These are phyloP conservation scores for Triops longicaudatus DNA, from an alignment of 1,140 invertebrate genomes.

Conservation along the genomic window DNA sequence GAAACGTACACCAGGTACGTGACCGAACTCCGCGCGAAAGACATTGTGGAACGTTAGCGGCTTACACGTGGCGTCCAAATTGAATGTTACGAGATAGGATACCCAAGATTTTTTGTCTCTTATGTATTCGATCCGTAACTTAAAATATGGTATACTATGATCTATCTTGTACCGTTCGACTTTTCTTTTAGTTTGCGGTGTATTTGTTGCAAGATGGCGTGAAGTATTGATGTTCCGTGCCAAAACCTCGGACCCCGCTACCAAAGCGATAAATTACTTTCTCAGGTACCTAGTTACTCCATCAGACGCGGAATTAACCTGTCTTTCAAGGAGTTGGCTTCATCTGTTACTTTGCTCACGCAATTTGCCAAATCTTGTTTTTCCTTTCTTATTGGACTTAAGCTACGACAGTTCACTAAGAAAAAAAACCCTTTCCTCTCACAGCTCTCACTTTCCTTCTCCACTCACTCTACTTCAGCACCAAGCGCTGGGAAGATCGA, in stretches of 20 bases:
- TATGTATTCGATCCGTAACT: no score
- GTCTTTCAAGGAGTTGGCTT: background rate
- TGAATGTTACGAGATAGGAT: no score
- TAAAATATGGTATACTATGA: no score
- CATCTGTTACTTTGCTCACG: background rate
- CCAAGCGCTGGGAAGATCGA: background rate
- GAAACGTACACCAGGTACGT: no score
- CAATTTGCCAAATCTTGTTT: background rate
- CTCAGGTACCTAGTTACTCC: background rate
- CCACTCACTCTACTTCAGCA: background rate
- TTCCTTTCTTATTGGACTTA: background rate
- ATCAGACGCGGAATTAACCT: background rate
- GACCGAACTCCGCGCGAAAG: no score
- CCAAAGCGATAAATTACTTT: background rate
- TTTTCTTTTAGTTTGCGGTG: no score
- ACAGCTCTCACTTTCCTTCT: background rate
- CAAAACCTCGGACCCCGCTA: no score
- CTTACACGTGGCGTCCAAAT: no score
- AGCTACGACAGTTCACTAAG: background rate
- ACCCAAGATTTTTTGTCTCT: no score
- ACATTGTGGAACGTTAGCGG: no score
- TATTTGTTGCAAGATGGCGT: no score
- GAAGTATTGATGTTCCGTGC: background rate
- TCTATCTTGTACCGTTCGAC: no score
- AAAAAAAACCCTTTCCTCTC: background rate